Percentiles rank a stretch among this genome's conserved stretches.
Evolutionary conservation across 53 echinoderm and acorn worm species (phyloP).

Genomic region (Henricia sp.): DNA sequence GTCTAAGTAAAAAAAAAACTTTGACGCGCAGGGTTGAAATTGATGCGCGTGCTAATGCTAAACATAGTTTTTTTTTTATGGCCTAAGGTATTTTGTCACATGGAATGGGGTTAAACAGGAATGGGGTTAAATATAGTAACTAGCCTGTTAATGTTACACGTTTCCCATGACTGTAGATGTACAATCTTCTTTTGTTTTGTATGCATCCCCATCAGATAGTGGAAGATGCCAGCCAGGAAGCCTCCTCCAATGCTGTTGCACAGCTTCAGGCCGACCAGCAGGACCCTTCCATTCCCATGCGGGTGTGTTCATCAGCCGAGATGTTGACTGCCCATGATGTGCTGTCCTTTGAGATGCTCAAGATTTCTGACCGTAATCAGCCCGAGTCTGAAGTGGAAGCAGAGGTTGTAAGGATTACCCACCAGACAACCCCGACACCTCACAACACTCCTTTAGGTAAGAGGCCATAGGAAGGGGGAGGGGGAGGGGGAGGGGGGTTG

Average conservation of each 20-base stretch:
- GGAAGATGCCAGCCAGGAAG: conserved; percentile 51
- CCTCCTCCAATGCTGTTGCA: conserved; percentile 74
- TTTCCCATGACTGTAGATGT: too few species aligned
- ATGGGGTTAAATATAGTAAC: too few species aligned
- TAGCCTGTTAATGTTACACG: too few species aligned
- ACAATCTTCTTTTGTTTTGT: not conserved
- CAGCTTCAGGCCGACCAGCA: conserved; percentile 84
- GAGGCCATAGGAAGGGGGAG: too few species aligned
- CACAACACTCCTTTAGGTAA: conserved; percentile 97
- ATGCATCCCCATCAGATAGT: conserved; percentile 13
- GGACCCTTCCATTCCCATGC: conserved; percentile 68
- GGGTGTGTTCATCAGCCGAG: conserved; percentile 84
- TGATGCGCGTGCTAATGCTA: too few species aligned
- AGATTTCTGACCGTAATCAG: conserved; percentile 72
- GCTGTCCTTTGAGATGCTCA: conserved; percentile 95
- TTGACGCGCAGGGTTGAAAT: too few species aligned
- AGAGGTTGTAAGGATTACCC: conserved; percentile 66
- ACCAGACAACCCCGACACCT: conserved; percentile 81
- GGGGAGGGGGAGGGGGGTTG: too few species aligned
- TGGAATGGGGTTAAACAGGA: too few species aligned
- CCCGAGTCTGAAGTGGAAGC: conserved; percentile 69
- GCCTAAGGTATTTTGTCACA: too few species aligned
- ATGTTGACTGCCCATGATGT: conserved; percentile 93
- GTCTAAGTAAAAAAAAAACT: too few species aligned
- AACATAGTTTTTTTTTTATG: too few species aligned